Base-by-base conservation (phyloP, 1,140 invertebrate species). In the Globodera rostochiensis region DNA sequence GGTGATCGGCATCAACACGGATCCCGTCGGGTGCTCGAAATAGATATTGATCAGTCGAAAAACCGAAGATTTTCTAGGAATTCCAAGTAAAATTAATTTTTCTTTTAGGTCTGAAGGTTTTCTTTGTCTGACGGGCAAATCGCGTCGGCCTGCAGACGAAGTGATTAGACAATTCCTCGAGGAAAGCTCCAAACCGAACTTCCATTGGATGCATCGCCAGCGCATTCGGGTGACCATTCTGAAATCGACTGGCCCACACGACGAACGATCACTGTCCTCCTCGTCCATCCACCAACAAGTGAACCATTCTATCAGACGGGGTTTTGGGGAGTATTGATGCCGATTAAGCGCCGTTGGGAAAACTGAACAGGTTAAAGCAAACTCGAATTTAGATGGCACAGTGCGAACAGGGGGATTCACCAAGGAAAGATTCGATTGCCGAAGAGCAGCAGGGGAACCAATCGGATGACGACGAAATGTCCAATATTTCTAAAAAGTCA, bases 1-100 rank as follows among this genome's bases (percentile, higher is more conserved):
- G 36, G 93, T 99, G 60, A 94, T 99, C 86, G 97, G 97, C 1
- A 95, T 99, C 84, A 99, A 99, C 92, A 98, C 96, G n/a, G 95
- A 98, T 90, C 96, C 97, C 1, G 92, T 93, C 36, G 91, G 92
- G 82, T 83, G 36, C 25, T 46, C 69, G 36, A 45, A 19, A 25
- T 21, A 36, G 15, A n/a, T 25, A 60, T 15, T 25, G 8, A 71
- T 60, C 19, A 36, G 15, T 80, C 13, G 45, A 50, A 11, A 75
- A 53, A 53, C 8, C 6, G 15, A 11, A 53, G 53, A 53, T 53
- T 15, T 53, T 53, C 15, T 15, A 53, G 36, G 36, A 36, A 8
- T 53, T 53, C 53, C 53, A 15, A 91, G 91, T 84, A 81, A 76
- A 70, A 57, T 25, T 83, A 15, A 8, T 15, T 80, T 21, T 73